Evolutionary conservation across 2,797 vertebrate species (phyloP).

Genomic region (Rhynchonycteris naso): DNA sequence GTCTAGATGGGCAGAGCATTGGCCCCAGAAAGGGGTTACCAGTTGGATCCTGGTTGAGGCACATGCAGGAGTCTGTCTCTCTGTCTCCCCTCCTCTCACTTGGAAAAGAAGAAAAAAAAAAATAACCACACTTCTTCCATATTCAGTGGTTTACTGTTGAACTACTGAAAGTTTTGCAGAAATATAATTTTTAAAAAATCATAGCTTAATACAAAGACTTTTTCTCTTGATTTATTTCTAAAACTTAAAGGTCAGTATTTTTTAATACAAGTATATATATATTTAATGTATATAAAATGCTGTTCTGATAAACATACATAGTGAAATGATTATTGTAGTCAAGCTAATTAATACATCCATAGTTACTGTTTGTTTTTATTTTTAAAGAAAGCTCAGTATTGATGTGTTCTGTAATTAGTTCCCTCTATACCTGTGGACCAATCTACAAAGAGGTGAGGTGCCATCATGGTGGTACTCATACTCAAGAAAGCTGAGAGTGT

Average conservation of each 20-base stretch:
- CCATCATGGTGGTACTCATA: neutral
- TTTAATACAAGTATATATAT: neutral
- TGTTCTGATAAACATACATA: neutral
- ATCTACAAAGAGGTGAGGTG: neutral
- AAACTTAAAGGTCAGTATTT: conserved; percentile 7
- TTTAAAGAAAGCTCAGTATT: neutral
- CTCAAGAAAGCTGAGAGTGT: neutral
- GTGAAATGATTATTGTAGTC: conserved; percentile 16
- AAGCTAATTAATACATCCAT: neutral
- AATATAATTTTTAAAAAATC: conserved; percentile 53
- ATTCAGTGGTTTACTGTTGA: conserved; percentile 15
- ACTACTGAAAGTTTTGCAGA: neutral
- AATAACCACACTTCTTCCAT: neutral
- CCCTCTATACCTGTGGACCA: neutral
- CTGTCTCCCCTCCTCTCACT: no score
- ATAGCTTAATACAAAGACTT: conserved; percentile 51
- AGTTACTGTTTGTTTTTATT: neutral
- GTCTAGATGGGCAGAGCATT: no score
- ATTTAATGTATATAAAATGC: neutral
- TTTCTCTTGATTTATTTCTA: conserved; percentile 42
- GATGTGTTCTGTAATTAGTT: conserved; percentile 38
- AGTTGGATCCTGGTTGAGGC: no score
- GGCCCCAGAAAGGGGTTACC: no score
- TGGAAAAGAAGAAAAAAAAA: no score
- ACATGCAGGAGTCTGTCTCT: no score